phyloP scores from a whole-genome alignment of 2,797 vertebrate genomes.

The Phalloptychus januarius region DNA sequence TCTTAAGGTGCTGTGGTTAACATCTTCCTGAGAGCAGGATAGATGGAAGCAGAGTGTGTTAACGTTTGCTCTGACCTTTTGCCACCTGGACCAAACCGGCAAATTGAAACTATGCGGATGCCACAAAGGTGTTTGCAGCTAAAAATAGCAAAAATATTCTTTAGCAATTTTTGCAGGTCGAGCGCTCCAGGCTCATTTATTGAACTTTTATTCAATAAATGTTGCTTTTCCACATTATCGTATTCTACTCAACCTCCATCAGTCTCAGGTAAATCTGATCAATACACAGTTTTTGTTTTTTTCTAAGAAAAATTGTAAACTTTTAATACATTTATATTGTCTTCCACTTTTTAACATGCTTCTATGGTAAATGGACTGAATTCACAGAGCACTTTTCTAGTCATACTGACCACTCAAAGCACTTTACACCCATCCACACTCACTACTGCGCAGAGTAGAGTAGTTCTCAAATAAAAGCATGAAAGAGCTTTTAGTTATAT shows the following conservation, averaged over 20 bases:
- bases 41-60: slow-evolving; percentile 14
- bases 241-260: not conserved
- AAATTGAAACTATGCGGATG: not conserved
- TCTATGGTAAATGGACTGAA: not conserved
- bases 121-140: not conserved
- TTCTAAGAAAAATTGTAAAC: not conserved
- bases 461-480: not conserved
- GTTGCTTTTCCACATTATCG: not conserved
- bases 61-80: not conserved
- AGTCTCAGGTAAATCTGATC: not conserved
- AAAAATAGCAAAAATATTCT: not conserved
- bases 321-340: not conserved
- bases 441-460: not conserved
- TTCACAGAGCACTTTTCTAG: not conserved
- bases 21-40: slow-evolving; percentile 25
- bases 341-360: not conserved
- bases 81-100: not conserved
- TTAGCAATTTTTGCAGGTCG: not conserved
- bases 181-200: not conserved
- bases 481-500: not conserved
- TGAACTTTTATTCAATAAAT: not conserved
- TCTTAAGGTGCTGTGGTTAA: slow-evolving; percentile 47
- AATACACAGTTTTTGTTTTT: not conserved
- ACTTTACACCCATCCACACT: not conserved
- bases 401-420: too few relatives aligned